A percentile compares a stretch with the other conserved stretches of the same genome.
Evolutionary conservation across 2,797 vertebrate genomes (phyloP).

Genomic region (Cyclopterus lumpus): DNA sequence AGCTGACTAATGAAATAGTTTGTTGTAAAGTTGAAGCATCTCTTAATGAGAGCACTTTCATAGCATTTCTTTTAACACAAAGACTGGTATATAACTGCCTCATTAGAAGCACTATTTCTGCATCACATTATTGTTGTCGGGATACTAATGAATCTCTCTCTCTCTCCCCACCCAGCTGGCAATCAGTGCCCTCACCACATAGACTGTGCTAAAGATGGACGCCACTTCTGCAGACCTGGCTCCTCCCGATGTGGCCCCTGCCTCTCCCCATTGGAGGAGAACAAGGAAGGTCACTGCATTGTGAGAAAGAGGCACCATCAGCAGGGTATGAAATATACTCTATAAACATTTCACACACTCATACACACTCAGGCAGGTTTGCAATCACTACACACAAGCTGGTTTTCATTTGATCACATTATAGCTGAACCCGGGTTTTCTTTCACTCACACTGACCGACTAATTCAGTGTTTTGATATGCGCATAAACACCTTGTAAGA

Average conservation of each 20-base stretch:
- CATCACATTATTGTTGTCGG: not conserved
- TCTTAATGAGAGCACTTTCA: slow-evolving; percentile 13
- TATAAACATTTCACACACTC: not conserved
- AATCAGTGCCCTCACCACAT: slow-evolving; percentile 81
- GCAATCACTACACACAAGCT: not conserved
- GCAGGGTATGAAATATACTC: slow-evolving; percentile 71
- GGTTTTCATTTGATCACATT: not conserved
- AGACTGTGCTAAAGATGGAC: slow-evolving; percentile 84
- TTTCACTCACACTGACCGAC: not conserved
- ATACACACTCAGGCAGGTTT: too few relatives aligned
- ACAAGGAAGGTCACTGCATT: slow-evolving; percentile 77
- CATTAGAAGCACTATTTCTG: slow-evolving; percentile 9
- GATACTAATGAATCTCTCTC: slow-evolving; percentile 23
- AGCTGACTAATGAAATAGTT: slow-evolving; percentile 6
- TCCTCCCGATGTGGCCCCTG: slow-evolving; percentile 87
- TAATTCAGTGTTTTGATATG: not conserved
- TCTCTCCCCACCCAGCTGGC: slow-evolving; percentile 56
- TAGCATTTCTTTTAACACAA: not conserved
- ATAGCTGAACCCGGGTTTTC: not conserved
- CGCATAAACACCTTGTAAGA: not conserved
- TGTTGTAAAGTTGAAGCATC: not conserved
- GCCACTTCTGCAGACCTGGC: slow-evolving; percentile 79
- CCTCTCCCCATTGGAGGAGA: slow-evolving; percentile 80
- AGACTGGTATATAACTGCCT: not conserved
- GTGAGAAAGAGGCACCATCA: slow-evolving; percentile 23